A percentile compares a stretch with the other conserved stretches of the same genome.
Conservation (phyloP, 2,888 invertebrate genomes). For the Dysmachus trigonus region DNA sequence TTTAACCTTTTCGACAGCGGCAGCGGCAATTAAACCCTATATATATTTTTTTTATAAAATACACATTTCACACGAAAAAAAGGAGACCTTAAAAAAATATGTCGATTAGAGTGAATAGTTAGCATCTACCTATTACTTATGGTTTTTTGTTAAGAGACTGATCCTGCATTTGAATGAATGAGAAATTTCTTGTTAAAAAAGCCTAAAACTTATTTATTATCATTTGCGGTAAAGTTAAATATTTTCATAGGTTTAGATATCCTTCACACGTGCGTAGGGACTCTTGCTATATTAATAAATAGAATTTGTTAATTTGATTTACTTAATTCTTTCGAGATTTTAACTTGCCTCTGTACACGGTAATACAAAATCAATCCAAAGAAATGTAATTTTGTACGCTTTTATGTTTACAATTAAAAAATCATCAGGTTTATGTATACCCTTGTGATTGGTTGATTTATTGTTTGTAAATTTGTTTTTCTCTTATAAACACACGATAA, state of each 20-base stretch:
- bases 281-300: background rate
- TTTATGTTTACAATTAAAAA: background rate
- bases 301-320: background rate
- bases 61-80: background rate
- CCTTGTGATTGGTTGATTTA: background rate
- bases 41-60: background rate
- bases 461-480: background rate
- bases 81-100: too few relatives aligned
- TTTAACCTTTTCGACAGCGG: background rate
- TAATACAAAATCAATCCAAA: background rate
- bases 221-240: background rate
- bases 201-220: background rate
- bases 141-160: background rate
- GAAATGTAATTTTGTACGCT: background rate
- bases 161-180: background rate
- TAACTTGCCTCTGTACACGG: background rate
- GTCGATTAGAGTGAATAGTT: background rate
- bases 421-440: background rate
- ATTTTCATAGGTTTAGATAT: background rate
- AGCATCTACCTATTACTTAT: background rate
- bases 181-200: background rate
- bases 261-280: background rate
- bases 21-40: background rate
- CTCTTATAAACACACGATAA: background rate
- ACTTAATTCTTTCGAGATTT: background rate